Evolutionary conservation across 2,113 vertebrate species (phyloP).

Genomic region (Miniopterus natalensis): DNA sequence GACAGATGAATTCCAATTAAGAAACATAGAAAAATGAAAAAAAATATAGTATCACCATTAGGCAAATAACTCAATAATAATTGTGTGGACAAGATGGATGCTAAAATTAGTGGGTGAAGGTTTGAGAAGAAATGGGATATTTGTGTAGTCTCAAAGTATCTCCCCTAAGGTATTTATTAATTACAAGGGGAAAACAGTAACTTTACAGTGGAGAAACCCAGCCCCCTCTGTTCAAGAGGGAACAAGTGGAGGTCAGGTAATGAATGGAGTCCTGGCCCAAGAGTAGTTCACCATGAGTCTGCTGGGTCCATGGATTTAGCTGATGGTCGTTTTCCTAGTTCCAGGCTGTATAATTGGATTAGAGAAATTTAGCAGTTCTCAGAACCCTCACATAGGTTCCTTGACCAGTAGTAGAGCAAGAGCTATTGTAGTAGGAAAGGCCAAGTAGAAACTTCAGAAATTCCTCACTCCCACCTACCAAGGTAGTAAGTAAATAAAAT

Average conservation of each 20-base stretch:
- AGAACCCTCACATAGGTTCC: neutral
- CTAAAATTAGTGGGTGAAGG: neutral
- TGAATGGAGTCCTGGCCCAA: neutral
- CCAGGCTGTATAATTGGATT: neutral
- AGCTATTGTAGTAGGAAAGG: neutral
- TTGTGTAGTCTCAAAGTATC: neutral
- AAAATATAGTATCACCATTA: constrained; percentile 22
- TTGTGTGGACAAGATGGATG: neutral
- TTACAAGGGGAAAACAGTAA: constrained; percentile 2
- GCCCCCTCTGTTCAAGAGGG: neutral
- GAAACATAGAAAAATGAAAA: neutral
- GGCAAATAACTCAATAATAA: neutral
- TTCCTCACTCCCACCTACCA: neutral
- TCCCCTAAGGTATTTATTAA: neutral
- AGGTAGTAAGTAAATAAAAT: constrained; percentile 6
- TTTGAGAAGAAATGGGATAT: constrained; percentile 10
- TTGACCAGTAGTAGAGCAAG: constrained; percentile 25
- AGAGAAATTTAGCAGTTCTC: neutral
- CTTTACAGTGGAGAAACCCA: constrained; percentile 39
- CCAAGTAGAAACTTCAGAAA: constrained; percentile 17
- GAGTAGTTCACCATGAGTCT: neutral
- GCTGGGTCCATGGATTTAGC: neutral
- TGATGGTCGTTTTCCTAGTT: constrained; percentile 20
- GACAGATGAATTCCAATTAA: neutral
- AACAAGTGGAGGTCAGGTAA: neutral